Evolutionary conservation across 2,888 invertebrate genomes (phyloP).

Genomic region (Amphipyra tragopoginis): DNA sequence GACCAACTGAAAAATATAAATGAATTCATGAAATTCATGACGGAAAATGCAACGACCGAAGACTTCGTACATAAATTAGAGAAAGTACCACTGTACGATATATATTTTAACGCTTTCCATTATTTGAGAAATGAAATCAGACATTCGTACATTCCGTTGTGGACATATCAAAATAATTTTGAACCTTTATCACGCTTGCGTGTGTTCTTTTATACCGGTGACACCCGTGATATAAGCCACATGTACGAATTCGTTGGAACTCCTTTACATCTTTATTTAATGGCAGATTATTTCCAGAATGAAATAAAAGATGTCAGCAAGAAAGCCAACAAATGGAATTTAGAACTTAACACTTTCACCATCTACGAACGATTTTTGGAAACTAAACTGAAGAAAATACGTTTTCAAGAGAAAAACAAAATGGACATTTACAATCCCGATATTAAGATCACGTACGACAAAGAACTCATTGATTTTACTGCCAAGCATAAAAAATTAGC

Average conservation of each 20-base stretch:
- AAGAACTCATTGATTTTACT: conserved; percentile 25
- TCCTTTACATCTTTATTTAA: conserved; percentile 37
- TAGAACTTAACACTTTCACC: conserved; percentile 21
- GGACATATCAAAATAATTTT: not conserved
- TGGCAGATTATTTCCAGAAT: conserved; percentile 33
- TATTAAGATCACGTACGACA: conserved; percentile 23
- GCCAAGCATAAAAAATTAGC: conserved; percentile 35
- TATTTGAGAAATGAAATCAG: not conserved
- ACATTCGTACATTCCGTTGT: not conserved
- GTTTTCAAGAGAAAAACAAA: conserved; percentile 36
- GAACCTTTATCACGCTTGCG: not conserved
- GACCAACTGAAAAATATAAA: conserved; percentile 18
- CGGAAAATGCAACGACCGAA: not conserved
- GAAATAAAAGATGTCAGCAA: conserved; percentile 18
- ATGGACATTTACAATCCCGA: conserved; percentile 26
- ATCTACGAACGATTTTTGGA: conserved; percentile 40
- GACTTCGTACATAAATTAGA: not conserved
- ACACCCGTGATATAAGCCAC: not conserved
- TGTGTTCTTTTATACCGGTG: not conserved
- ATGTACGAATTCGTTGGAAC: conserved; percentile 4
- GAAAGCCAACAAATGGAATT: conserved; percentile 17
- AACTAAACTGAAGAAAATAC: conserved; percentile 34
- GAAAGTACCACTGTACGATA: not conserved
- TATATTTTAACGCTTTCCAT: not conserved
- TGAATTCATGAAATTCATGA: conserved; percentile 8